Conservation (phyloP, 2,113 vertebrate genomes). For the Bucco capensis region DNA sequence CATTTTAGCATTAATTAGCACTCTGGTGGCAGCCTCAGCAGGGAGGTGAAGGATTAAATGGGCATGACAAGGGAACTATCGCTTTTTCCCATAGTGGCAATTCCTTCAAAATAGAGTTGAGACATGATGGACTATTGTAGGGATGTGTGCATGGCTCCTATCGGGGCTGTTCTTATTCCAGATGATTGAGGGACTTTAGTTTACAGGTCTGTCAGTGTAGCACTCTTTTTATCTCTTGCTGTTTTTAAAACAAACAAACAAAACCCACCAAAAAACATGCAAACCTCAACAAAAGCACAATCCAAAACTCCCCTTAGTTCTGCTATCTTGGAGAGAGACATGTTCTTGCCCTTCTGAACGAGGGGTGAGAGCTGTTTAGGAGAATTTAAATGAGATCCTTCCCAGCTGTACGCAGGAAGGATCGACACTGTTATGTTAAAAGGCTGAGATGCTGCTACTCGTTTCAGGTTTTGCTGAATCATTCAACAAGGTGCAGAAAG, state of each 20-base stretch:
- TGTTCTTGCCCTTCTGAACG: not conserved
- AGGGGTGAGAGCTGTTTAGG: not conserved
- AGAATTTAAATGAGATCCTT: not conserved
- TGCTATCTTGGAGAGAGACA: not conserved
- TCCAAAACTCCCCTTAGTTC: accelerated
- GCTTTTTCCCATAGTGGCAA: not conserved
- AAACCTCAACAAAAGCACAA: not conserved
- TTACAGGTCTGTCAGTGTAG: not conserved
- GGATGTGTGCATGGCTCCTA: not conserved
- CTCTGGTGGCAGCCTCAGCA: conserved; percentile 33
- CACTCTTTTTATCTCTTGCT: not conserved
- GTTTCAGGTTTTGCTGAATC: conserved; percentile 32
- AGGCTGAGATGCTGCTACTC: not conserved
- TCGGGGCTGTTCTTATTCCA: not conserved
- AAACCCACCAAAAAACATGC: too few species aligned
- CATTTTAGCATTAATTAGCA: conserved; percentile 61
- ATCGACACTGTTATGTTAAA: not conserved
- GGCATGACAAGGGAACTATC: conserved; percentile 13
- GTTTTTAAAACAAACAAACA: not conserved
- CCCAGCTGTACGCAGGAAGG: not conserved
- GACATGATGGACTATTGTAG: not conserved
- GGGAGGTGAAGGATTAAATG: conserved; percentile 44
- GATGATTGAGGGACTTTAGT: not conserved
- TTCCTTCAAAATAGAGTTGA: not conserved
- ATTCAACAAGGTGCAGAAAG: not conserved